A percentile compares a stretch with the other conserved stretches of the same genome.
Conservation (phyloP, 1,140 invertebrate species). For the Lasaia peninsularis region DNA sequence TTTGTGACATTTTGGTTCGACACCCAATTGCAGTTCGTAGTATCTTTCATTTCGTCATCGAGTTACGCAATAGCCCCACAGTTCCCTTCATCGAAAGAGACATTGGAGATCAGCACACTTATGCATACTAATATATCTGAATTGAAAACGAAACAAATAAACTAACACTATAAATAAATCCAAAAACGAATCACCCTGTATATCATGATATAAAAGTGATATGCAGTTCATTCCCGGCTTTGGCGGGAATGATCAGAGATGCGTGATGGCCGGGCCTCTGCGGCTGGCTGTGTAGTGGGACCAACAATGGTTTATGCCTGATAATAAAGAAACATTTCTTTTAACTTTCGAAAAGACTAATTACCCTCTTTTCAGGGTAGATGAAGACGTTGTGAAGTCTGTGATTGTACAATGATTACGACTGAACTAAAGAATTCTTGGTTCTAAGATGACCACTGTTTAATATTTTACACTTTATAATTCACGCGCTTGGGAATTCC, state of each 20-base stretch:
- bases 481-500: too few species aligned
- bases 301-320: slow-evolving; percentile 26
- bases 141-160: too few species aligned
- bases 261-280: slow-evolving; percentile 38
- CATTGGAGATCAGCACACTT: too few species aligned
- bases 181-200: slow-evolving; percentile 34
- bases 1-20: too few species aligned
- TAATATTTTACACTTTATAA: too few species aligned
- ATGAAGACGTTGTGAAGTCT: slow-evolving; percentile 5
- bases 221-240: slow-evolving; percentile 48
- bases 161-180: not conserved
- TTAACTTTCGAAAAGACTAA: slow-evolving; percentile 10
- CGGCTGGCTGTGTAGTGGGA: slow-evolving; percentile 24
- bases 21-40: too few species aligned
- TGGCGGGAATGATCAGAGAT: slow-evolving; percentile 48
- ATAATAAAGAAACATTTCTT: slow-evolving; percentile 12
- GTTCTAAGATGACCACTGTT: too few species aligned
- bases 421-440: too few species aligned
- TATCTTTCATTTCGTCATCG: too few species aligned
- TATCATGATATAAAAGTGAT: slow-evolving; percentile 40
- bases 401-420: not conserved
- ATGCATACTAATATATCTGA: too few species aligned
- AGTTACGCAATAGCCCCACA: too few species aligned
- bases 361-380: slow-evolving; percentile 10
- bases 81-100: too few species aligned